phyloP scores from a whole-genome alignment of 2,888 invertebrate species.

The Ichneumon xanthorius region DNA sequence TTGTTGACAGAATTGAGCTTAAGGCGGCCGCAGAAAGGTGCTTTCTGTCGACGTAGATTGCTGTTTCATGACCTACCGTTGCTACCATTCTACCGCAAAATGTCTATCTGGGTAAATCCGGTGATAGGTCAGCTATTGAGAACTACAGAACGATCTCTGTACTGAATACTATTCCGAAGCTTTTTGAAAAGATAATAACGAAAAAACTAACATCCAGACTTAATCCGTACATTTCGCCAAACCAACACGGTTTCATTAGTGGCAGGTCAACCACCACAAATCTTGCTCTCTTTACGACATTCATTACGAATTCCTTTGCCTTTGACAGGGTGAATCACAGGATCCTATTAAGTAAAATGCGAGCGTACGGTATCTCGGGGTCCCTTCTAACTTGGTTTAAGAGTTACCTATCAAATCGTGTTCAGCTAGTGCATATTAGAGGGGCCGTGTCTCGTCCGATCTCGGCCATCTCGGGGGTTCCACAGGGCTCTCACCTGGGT shows the following conservation, averaged over 20 bases:
- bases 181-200: neutral
- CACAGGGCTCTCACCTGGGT: neutral
- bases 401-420: no score
- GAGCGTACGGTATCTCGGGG: no score
- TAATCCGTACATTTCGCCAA: neutral
- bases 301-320: neutral
- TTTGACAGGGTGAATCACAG: no score
- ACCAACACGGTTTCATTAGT: neutral
- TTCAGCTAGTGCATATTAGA: neutral
- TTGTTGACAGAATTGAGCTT: no score
- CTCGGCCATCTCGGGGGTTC: no score
- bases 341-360: no score
- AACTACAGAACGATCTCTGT: neutral
- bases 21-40: no score
- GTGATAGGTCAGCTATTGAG: neutral
- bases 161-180: neutral
- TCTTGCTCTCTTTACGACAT: neutral
- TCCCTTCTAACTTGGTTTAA: neutral
- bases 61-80: no score
- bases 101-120: neutral
- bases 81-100: no score
- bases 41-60: no score
- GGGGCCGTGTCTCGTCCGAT: no score
- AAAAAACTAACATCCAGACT: neutral
- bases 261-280: neutral